A percentile compares a stretch with the other conserved stretches of the same genome.
Evolutionary conservation across 2,888 invertebrate genomes (phyloP).

Genomic region (Rhyacophila evoluta): DNA sequence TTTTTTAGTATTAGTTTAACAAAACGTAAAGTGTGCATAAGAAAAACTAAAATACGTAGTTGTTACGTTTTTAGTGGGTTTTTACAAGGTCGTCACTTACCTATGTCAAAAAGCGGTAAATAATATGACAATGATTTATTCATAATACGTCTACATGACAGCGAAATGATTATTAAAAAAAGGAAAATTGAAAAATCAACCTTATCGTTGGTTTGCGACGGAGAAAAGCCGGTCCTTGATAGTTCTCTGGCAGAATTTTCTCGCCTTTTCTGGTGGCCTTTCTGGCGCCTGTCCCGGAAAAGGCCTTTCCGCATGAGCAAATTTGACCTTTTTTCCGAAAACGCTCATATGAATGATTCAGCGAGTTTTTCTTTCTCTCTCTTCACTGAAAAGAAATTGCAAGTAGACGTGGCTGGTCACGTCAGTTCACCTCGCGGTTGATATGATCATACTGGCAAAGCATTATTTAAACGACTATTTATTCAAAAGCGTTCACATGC

Average conservation of each 20-base stretch:
- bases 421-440: slow-evolving; percentile 2
- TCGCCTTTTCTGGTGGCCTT: not conserved
- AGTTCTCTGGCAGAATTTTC: not conserved
- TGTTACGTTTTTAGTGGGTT: no score
- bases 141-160: no score
- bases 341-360: slow-evolving; percentile 18
- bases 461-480: not conserved
- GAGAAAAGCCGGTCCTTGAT: not conserved
- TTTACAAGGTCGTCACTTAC: no score
- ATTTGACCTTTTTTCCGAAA: slow-evolving; percentile 12
- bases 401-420: not conserved
- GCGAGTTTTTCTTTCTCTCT: not conserved
- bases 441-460: not conserved
- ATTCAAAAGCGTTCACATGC: not conserved
- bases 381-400: not conserved
- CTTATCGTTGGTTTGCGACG: not conserved
- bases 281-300: not conserved
- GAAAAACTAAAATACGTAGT: no score
- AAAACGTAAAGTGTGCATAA: no score
- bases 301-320: slow-evolving; percentile 11
- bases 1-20: no score
- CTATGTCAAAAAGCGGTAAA: no score
- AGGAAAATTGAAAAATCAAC: not conserved
- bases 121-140: no score
- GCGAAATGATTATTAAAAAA: not conserved